A percentile compares a stretch with the other conserved stretches of the same genome.
These are phyloP conservation scores for Nebria salina DNA, from an alignment of 2,888 invertebrate species.

Conservation along the genomic window DNA sequence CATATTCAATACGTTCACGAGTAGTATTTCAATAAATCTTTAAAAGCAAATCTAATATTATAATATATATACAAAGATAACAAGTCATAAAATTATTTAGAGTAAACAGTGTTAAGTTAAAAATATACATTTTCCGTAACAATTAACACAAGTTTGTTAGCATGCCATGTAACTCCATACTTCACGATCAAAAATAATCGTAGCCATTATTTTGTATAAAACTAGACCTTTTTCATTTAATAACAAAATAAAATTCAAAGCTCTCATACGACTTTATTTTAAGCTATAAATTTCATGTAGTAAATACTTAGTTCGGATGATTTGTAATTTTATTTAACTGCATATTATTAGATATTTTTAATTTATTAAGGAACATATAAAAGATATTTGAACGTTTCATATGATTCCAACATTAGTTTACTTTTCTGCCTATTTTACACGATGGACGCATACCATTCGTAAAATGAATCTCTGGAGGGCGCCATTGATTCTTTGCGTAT, in stretches of 20 bases:
- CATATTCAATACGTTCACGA: constrained; percentile 21
- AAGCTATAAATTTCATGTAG: neutral
- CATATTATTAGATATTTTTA: too few relatives aligned
- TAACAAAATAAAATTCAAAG: neutral
- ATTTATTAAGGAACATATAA: too few relatives aligned
- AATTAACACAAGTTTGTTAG: neutral
- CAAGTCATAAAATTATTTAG: neutral
- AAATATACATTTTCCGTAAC: neutral
- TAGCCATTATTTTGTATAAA: neutral
- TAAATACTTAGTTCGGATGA: too few relatives aligned
- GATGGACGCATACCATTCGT: too few relatives aligned
- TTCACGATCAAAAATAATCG: neutral
- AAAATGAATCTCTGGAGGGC: too few relatives aligned
- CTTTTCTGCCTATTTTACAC: too few relatives aligned
- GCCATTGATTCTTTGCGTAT: too few relatives aligned
- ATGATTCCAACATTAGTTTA: too few relatives aligned
- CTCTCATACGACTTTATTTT: neutral
- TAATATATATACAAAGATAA: neutral
- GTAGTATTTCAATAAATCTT: constrained; percentile 5
- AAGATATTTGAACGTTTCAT: too few relatives aligned
- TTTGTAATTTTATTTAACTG: too few relatives aligned
- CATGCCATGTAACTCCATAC: neutral
- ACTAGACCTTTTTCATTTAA: neutral
- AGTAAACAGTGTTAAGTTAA: neutral
- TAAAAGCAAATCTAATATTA: neutral